Evolutionary conservation across 2,113 vertebrate species (phyloP), one percentile per base, ranked within the genome.

Genomic region (Thryonomys swinderianus): DNA sequence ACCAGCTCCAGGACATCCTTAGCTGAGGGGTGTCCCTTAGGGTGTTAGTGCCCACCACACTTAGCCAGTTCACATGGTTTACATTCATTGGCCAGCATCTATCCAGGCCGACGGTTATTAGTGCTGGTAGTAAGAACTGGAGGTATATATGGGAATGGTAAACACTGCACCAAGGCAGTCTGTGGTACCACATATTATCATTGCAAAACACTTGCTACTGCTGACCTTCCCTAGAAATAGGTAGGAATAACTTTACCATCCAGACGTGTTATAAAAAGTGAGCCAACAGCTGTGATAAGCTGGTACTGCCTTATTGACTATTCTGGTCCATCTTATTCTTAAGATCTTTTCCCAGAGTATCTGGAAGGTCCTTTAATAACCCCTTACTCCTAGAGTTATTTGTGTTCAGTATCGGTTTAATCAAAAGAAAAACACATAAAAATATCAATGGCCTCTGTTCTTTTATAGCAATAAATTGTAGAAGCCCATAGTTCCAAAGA

Each of bases 61-160:
- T 16, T 55, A 81, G 23, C n/a, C 88, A 78, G 87, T 5, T 21
- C 64, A 0, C 11, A 83, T 85, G 32, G 6, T 48, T 30, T 81
- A 66, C 4, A 7, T 95, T 96, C 53, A 51, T 13, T 51, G 45
- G 55, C 48, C 85, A 92, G 64, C 85, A 93, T 91, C 88, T 57
- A 23, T 45, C 59, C 48, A 92, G 16, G 59, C 25, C 92, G 16
- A 79, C 62, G 53, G 25, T 66, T 67, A 27, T 7, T 45, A 32
- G 55, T 51, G 0, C 37, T 91, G 86, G 8, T 37, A 83, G 32
- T 32, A 71, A 73, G 76, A 95, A 57, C 14, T 66, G 0, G 16
- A 20, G 8, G 4, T 84, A 25, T 14, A 55, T 40, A 37, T 48
- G 48, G 21, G 17, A 90, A 42, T 55, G 27, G 27, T 32, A 89